These are phyloP conservation scores for Butorides virescens DNA, from an alignment of 2,113 vertebrate genomes.

Conservation along the genomic window DNA sequence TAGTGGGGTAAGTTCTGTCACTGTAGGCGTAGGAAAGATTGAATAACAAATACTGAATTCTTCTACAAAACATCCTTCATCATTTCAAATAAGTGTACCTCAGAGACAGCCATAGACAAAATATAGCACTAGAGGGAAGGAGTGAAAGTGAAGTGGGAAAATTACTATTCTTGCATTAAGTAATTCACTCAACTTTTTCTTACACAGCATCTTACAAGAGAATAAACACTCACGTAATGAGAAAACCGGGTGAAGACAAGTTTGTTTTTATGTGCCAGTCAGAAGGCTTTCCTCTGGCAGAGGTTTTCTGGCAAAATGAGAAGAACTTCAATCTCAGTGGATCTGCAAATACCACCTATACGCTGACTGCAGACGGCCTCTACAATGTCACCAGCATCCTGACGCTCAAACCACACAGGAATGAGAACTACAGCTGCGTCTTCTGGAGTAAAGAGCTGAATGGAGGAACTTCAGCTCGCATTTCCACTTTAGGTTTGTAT, in stretches of 20 bases:
- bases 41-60: background rate
- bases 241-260: conserved; percentile 38
- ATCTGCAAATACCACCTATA: conserved; percentile 62
- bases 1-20: background rate
- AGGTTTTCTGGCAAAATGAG: conserved; percentile 76
- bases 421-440: conserved; percentile 79
- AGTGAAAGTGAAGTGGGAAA: background rate
- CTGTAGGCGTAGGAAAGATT: background rate
- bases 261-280: conserved; percentile 79
- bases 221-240: conserved; percentile 46
- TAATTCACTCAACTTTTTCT: background rate
- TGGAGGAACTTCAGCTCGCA: conserved; percentile 30
- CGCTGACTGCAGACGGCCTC: conserved; percentile 66
- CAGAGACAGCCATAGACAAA: background rate
- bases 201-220: conserved; percentile 67
- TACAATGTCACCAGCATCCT: conserved; percentile 79
- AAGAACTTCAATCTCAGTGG: conserved; percentile 22
- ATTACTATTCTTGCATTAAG: background rate
- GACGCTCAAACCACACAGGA: conserved; percentile 39
- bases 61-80: background rate
- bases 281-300: conserved; percentile 78
- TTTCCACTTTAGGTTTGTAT: conserved; percentile 29
- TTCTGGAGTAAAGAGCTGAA: conserved; percentile 69
- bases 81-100: background rate
- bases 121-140: background rate